Conservation (phyloP, 2,113 vertebrate genomes). For the Amblyopsis rosae region DNA sequence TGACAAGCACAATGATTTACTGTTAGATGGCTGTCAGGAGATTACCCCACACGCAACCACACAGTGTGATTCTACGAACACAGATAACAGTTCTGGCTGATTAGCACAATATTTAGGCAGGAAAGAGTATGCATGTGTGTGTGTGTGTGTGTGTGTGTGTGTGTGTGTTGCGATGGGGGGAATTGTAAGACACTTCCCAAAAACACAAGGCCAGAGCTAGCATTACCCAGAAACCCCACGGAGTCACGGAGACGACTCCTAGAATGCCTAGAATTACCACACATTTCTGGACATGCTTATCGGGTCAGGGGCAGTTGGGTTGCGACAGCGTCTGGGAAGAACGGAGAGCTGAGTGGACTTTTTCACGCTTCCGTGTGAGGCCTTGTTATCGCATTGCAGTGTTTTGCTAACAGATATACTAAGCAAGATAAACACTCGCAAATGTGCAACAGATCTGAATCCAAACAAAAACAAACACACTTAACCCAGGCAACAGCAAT, state of each 20-base stretch:
- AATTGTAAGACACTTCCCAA: too few relatives aligned
- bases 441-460: too few relatives aligned
- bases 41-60: slow-evolving; percentile 8
- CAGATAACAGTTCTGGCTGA: background rate
- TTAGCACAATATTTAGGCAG: slow-evolving; percentile 19
- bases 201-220: too few relatives aligned
- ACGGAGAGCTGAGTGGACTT: background rate
- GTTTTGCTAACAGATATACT: background rate
- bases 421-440: background rate
- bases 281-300: slow-evolving; percentile 5
- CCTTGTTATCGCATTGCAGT: background rate
- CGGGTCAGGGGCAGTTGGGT: background rate
- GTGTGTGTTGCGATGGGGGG: background rate
- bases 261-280: background rate
- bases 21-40: slow-evolving; percentile 30
- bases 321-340: background rate
- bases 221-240: too few relatives aligned
- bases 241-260: too few relatives aligned
- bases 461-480: too few relatives aligned
- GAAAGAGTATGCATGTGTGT: slow-evolving; percentile 4
- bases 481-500: too few relatives aligned
- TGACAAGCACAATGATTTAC: slow-evolving; percentile 37
- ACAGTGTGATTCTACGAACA: background rate
- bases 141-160: background rate
- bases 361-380: background rate